A percentile compares a stretch with the other conserved stretches of the same genome.
These are phyloP conservation scores for Anarrhichthys ocellatus DNA, from an alignment of 2,113 vertebrate species.

Conservation along the genomic window DNA sequence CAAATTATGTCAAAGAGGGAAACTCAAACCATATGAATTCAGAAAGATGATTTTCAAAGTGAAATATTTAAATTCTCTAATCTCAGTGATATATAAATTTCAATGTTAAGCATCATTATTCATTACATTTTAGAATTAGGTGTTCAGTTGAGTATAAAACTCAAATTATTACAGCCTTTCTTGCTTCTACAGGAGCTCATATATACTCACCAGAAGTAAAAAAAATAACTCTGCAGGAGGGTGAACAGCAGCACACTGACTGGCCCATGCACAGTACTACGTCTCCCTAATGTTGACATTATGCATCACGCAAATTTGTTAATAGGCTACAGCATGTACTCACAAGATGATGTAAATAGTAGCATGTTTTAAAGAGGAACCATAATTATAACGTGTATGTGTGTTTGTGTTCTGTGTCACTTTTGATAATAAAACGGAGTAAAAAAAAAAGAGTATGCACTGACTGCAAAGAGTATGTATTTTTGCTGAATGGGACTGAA, in stretches of 20 bases:
- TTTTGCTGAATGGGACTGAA: constrained; percentile 72
- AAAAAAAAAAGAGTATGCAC: constrained; percentile 72
- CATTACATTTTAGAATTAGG: background rate
- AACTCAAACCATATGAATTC: background rate
- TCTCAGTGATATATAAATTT: background rate
- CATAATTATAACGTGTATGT: constrained; percentile 83
- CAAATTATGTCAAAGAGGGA: background rate
- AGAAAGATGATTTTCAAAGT: background rate
- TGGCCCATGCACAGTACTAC: constrained; percentile 68
- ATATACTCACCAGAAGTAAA: constrained; percentile 17
- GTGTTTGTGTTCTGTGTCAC: constrained; percentile 82
- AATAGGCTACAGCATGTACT: constrained; percentile 87
- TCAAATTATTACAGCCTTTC: background rate
- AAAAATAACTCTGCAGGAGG: constrained; percentile 2
- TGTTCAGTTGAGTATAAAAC: background rate
- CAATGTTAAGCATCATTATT: background rate
- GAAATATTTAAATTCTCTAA: background rate
- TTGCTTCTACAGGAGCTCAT: background rate
- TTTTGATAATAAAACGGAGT: constrained; percentile 85
- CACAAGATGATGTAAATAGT: constrained; percentile 86
- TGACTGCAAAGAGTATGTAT: constrained; percentile 82
- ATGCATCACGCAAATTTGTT: constrained; percentile 76
- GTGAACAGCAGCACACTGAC: constrained; percentile 45
- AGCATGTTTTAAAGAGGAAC: constrained; percentile 89
- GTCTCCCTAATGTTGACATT: constrained; percentile 71